These are phyloP conservation scores for Nebria salina DNA, from an alignment of 2,888 invertebrate species.

Conservation along the genomic window DNA sequence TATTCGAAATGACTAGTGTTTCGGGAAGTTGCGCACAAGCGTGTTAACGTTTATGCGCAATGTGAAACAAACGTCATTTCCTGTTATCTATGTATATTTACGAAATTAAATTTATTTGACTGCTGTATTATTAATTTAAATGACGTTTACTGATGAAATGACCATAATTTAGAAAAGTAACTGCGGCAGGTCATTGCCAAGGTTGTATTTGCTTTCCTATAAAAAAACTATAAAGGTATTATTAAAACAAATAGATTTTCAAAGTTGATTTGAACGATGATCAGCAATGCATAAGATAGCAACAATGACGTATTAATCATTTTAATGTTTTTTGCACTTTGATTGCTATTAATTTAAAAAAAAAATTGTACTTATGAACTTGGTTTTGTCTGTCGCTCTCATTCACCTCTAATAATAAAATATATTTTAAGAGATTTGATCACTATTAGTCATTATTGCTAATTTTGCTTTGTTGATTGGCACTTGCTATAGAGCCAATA, in stretches of 20 bases:
- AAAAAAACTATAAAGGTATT: not conserved
- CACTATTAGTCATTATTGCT: not conserved
- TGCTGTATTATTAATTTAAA: not conserved
- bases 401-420: not conserved
- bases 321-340: not conserved
- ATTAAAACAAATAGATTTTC: not conserved
- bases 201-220: not conserved
- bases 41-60: too few relatives aligned
- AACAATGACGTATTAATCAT: slow-evolving; percentile 1
- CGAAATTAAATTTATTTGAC: not conserved
- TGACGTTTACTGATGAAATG: not conserved
- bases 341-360: not conserved
- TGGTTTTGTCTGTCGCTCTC: not conserved
- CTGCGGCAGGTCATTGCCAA: not conserved
- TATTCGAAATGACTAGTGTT: too few relatives aligned
- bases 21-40: too few relatives aligned
- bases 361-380: not conserved
- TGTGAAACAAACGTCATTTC: too few relatives aligned
- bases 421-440: not conserved
- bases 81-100: too few relatives aligned
- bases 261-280: not conserved
- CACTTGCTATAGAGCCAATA: too few relatives aligned
- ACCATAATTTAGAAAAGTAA: not conserved
- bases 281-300: not conserved
- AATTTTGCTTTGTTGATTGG: not conserved